A percentile compares a stretch with the other conserved stretches of the same genome.
Evolutionary conservation across 2,797 vertebrate species (phyloP).

Genomic region (Pangasius djambal): DNA sequence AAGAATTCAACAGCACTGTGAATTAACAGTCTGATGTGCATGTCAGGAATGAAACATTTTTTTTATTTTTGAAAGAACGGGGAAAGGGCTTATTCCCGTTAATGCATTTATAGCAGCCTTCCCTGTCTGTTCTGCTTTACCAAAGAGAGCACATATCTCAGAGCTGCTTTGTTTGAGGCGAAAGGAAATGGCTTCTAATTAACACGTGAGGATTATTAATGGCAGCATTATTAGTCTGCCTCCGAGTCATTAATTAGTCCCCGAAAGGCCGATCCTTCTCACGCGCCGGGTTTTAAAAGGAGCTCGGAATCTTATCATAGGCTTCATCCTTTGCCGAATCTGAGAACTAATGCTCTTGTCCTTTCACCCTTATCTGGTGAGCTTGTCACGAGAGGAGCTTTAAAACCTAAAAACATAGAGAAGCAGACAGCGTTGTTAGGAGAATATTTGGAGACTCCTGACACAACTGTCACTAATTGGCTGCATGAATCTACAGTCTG

Average conservation of each 20-base stretch:
- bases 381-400: slow-evolving; percentile 35
- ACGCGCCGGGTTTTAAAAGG: slow-evolving; percentile 65
- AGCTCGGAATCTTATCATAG: slow-evolving; percentile 56
- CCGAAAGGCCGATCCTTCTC: slow-evolving; percentile 71
- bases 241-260: slow-evolving; percentile 78
- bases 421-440: slow-evolving; percentile 31
- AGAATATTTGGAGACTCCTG: slow-evolving; percentile 45
- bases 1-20: not conserved
- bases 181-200: slow-evolving; percentile 65
- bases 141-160: not conserved
- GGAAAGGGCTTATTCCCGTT: not conserved
- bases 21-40: too few species aligned
- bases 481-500: not conserved
- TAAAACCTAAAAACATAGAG: slow-evolving; percentile 27
- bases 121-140: not conserved
- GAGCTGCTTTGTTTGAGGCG: slow-evolving; percentile 47
- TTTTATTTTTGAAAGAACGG: not conserved
- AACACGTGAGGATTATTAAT: slow-evolving; percentile 72
- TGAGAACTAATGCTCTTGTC: slow-evolving; percentile 38
- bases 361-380: slow-evolving; percentile 38
- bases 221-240: slow-evolving; percentile 73
- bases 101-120: not conserved
- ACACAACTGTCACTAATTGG: slow-evolving; percentile 15
- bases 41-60: not conserved
- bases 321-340: slow-evolving; percentile 54